phyloP scores from a whole-genome alignment of 1,140 invertebrate species.

The Polypedilum pembai region DNA sequence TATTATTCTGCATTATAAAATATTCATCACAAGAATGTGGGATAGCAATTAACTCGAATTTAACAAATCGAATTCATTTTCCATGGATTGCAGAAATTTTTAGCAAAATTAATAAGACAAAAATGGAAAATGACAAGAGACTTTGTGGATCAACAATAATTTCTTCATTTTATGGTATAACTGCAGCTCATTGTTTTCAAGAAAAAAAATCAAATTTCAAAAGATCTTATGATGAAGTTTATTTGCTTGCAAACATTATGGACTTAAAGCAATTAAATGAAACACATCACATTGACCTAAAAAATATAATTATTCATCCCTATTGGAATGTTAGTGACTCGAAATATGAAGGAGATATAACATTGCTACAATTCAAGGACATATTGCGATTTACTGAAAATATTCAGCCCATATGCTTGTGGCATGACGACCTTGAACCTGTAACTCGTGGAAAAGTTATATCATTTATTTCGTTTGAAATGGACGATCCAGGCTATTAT shows the following conservation, averaged over 20 bases:
- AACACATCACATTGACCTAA: neutral
- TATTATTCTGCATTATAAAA: no score
- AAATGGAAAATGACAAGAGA: neutral
- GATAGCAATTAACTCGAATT: neutral
- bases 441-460: neutral
- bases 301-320: neutral
- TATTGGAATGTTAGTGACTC: neutral
- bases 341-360: neutral
- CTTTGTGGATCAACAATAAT: slow-evolving; percentile 6
- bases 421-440: neutral
- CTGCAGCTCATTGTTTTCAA: neutral
- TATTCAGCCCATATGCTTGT: neutral
- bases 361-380: neutral
- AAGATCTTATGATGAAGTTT: neutral
- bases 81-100: slow-evolving; percentile 9
- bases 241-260: neutral
- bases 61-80: neutral
- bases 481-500: neutral
- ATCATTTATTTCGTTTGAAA: neutral
- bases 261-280: neutral
- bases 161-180: neutral
- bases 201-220: neutral
- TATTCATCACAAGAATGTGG: neutral
- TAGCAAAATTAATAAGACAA: neutral
- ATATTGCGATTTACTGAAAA: neutral